Evolutionary conservation across 2,888 invertebrate species (phyloP).

Genomic region (Trissolcus brochymenae): DNA sequence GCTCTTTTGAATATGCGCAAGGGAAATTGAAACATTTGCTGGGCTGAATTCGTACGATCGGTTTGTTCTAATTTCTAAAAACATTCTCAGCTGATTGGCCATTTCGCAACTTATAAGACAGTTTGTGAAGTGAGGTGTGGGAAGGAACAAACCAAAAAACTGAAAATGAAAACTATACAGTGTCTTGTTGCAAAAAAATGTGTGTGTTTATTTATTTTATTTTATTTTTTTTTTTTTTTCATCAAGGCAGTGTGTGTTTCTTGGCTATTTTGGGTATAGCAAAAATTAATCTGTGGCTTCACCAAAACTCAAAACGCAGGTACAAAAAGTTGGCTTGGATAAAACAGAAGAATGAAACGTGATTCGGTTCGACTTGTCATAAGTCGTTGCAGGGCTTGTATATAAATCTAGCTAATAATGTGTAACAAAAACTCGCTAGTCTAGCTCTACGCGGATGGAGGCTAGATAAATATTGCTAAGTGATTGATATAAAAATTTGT

Average conservation of each 20-base stretch:
- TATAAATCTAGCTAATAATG: no score
- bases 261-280: neutral
- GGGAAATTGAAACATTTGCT: slow-evolving; percentile 31
- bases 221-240: no score
- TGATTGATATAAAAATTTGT: slow-evolving; percentile 25
- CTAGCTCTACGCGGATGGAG: slow-evolving; percentile 52
- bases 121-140: slow-evolving; percentile 19
- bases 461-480: slow-evolving; percentile 51
- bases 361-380: no score
- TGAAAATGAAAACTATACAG: slow-evolving; percentile 24
- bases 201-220: no score
- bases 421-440: slow-evolving; percentile 35
- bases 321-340: no score
- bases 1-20: neutral
- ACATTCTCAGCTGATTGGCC: slow-evolving; percentile 58
- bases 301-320: no score
- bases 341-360: no score
- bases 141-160: neutral
- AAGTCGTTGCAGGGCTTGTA: no score
- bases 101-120: slow-evolving; percentile 47
- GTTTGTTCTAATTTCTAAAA: slow-evolving; percentile 39
- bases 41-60: slow-evolving; percentile 15
- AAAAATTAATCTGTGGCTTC: no score
- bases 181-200: slow-evolving; percentile 22
- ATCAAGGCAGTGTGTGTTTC: slow-evolving; percentile 1